These are phyloP conservation scores for Seladonia tumulorum DNA, from an alignment of 2,888 invertebrate genomes.

Conservation along the genomic window DNA sequence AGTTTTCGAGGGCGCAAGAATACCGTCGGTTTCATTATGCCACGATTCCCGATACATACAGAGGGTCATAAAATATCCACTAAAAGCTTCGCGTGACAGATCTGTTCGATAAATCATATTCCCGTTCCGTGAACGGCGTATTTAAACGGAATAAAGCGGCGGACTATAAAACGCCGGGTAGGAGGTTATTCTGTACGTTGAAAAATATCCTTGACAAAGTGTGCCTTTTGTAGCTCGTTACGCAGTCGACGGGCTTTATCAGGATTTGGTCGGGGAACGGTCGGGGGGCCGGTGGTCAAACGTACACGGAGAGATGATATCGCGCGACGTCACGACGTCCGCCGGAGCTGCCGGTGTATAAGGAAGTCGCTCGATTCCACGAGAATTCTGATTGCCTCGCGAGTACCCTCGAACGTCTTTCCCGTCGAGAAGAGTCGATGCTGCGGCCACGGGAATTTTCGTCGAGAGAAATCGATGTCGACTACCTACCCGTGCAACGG, in stretches of 20 bases:
- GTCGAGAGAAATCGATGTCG: constrained; percentile 38
- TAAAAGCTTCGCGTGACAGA: constrained; percentile 5
- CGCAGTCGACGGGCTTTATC: not conserved
- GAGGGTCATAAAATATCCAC: constrained; percentile 8
- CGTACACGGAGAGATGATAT: constrained; percentile 21
- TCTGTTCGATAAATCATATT: constrained; percentile 4
- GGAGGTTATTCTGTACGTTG: not conserved
- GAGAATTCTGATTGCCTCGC: constrained; percentile 44
- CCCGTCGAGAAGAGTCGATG: constrained; percentile 13
- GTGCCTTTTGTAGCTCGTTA: not conserved
- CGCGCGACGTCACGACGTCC: constrained; percentile 11
- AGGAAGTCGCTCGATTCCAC: constrained; percentile 31
- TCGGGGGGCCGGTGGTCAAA: not conserved
- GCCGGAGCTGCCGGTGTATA: constrained; percentile 8
- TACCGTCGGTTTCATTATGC: not conserved
- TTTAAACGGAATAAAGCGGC: not conserved
- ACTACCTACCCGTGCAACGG: not conserved
- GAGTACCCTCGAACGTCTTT: constrained; percentile 2
- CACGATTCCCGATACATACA: not conserved
- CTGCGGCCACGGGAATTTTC: constrained; percentile 34
- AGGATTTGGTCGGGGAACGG: constrained; percentile 9
- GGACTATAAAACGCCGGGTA: not conserved
- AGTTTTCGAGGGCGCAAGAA: not conserved
- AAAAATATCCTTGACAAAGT: constrained; percentile 4
- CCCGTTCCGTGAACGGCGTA: not conserved